phyloP scores from a whole-genome alignment of 2,888 invertebrate species.

The Calameuta filiformis region DNA sequence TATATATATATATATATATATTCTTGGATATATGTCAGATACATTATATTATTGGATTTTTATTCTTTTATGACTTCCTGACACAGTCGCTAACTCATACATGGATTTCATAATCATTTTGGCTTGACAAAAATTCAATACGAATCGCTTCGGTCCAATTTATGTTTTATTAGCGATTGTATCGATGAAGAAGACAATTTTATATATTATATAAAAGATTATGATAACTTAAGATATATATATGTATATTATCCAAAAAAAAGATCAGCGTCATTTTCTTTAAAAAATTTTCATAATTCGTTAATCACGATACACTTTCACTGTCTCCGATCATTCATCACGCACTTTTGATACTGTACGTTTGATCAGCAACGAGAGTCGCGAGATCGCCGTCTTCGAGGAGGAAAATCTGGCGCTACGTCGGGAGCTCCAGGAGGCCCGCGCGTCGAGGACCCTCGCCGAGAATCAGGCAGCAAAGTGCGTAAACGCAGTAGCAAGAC shows the following conservation, averaged over 20 bases:
- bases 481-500: conserved; percentile 53
- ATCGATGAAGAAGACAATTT: background rate
- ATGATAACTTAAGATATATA: background rate
- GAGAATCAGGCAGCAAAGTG: conserved; percentile 61
- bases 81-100: background rate
- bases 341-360: background rate
- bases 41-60: background rate
- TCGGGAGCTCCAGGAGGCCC: conserved; percentile 62
- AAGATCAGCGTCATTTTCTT: background rate
- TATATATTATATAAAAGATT: background rate
- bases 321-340: background rate
- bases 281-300: background rate
- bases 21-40: background rate
- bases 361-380: conserved; percentile 51
- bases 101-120: background rate
- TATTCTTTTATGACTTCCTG: background rate
- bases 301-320: background rate
- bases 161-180: background rate
- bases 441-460: conserved; percentile 52
- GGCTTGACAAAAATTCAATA: background rate
- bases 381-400: conserved; percentile 62
- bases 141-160: background rate
- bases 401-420: conserved; percentile 60
- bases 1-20: too few species aligned
- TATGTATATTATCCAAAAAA: background rate